Evolutionary conservation across 2,888 invertebrate species (phyloP), one percentile per base, ranked within the genome.

Genomic region (Busseola fusca): DNA sequence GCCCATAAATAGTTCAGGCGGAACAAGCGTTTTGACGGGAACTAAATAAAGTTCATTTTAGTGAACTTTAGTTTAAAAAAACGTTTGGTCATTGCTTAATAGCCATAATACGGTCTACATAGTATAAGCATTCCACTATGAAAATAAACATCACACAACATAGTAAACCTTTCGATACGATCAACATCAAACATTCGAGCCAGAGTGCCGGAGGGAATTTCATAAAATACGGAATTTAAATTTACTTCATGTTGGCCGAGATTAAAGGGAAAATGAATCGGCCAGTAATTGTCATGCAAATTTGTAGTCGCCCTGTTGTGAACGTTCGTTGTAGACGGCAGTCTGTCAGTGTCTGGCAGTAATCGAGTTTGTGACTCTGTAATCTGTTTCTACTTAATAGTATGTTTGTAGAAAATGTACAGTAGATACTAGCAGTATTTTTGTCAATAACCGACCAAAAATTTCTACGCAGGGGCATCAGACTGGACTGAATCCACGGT

Each of bases 201-300:
- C 64, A 18, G 66, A 56, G 25, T 58, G 48, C 72, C 59, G 30
- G 45, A 59, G 66, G 56, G 57, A 69, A 73, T 76, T 79, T 77
- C 50, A 69, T 69, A 67, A 80, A 77, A 81, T 80, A 67, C 60
- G 66, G 67, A 37, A 75, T 81, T 78, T 74, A 65, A 74, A 80
- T 80, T 78, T 78, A 78, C 78, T 81, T 80, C 37, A 67, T 78
- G 71, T 69, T 74, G 66, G 42, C 45, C 64, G 65, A 60, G 67
- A 81, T 80, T 77, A 81, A 77, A 80, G 60, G 62, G 69, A 76
- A 68, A 81, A 73, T 77, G 69, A 78, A 81, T 71, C 56, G 66
- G 64, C 64, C 56, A 57, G 69, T 78, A 75, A 81, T 81, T 81
- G 67, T 82, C 72, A 81, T 81, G 82, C 76, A 81, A 81, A 81